phyloP scores from a whole-genome alignment of 2,888 invertebrate genomes.

The Chouioia cunea region DNA sequence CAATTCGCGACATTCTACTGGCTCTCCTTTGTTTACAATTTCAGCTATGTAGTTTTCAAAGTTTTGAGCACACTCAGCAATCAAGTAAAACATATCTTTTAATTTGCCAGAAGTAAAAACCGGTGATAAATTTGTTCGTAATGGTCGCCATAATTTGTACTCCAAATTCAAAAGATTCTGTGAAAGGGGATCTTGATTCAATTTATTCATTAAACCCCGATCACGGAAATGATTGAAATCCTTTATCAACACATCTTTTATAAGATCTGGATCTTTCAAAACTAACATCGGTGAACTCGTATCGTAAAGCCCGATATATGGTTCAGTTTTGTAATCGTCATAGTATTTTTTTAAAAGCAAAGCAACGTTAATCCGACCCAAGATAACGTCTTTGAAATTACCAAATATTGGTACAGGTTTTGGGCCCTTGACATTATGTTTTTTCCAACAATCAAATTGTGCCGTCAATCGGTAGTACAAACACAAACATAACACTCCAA shows the following conservation, averaged over 20 bases:
- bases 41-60: constrained; percentile 67
- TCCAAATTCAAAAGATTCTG: constrained; percentile 66
- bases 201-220: constrained; percentile 58
- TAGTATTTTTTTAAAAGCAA: constrained; percentile 58
- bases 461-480: constrained; percentile 62
- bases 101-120: constrained; percentile 70
- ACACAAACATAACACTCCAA: neutral
- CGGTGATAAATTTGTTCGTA: constrained; percentile 69
- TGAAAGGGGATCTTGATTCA: constrained; percentile 66
- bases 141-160: constrained; percentile 69
- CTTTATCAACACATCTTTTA: constrained; percentile 65
- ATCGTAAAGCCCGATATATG: constrained; percentile 59
- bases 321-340: constrained; percentile 44
- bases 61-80: constrained; percentile 66
- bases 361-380: constrained; percentile 57
- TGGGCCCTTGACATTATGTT: constrained; percentile 63
- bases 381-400: constrained; percentile 60
- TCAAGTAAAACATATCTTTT: constrained; percentile 70
- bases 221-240: constrained; percentile 64
- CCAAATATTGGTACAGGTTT: constrained; percentile 68
- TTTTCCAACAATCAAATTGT: constrained; percentile 68
- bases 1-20: constrained; percentile 58
- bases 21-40: constrained; percentile 49
- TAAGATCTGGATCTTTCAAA: constrained; percentile 64
- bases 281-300: constrained; percentile 63